phyloP scores from a whole-genome alignment of 2,888 invertebrate species.

The Tipula vernalis region DNA sequence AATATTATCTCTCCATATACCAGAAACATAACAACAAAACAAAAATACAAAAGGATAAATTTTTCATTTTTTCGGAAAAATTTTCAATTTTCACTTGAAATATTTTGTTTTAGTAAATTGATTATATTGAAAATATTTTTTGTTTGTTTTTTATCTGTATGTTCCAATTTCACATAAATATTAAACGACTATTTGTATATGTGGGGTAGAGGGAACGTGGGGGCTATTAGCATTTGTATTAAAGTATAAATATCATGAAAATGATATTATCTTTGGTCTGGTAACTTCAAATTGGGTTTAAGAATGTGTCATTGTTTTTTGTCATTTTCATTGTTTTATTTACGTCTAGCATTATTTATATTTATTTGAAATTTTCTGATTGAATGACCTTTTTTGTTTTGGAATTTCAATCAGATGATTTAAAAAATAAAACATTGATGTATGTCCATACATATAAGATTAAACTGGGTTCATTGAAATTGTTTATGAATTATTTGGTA shows the following conservation, averaged over 20 bases:
- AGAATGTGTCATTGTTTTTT: background rate
- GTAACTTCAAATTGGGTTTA: background rate
- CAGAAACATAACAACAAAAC: background rate
- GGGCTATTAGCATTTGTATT: background rate
- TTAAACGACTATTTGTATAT: background rate
- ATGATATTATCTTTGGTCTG: background rate
- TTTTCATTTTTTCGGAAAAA: background rate
- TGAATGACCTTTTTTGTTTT: background rate
- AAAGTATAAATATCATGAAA: background rate
- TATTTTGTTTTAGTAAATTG: background rate
- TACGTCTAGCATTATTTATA: too few species aligned
- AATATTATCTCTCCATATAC: background rate
- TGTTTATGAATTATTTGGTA: background rate
- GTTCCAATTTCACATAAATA: background rate
- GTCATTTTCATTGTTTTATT: background rate
- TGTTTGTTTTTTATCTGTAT: background rate
- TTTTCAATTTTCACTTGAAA: constrained; percentile 6
- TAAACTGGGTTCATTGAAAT: too few species aligned
- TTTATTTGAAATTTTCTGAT: background rate
- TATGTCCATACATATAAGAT: too few species aligned
- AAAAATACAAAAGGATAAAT: background rate
- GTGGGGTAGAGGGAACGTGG: background rate
- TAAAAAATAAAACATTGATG: too few species aligned
- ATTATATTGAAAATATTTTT: background rate
- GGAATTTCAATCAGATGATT: background rate